A percentile compares a stretch with the other conserved stretches of the same genome.
These are phyloP conservation scores for Rana temporaria DNA, from an alignment of 2,113 vertebrate species.

Conservation along the genomic window DNA sequence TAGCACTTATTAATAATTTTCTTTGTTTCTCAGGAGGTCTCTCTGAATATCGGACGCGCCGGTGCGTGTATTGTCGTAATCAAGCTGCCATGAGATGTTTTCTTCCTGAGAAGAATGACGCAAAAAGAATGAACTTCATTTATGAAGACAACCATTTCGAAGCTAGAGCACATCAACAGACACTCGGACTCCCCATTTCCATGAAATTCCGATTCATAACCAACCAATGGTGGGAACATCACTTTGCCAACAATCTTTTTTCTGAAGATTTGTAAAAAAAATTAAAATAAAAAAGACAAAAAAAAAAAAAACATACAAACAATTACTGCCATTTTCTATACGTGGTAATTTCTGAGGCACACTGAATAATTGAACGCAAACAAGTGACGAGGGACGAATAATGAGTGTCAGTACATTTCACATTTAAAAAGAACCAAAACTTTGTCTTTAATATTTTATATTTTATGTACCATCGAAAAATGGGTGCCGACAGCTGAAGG, in stretches of 20 bases:
- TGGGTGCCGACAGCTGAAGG: not conserved
- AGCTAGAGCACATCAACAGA: not conserved
- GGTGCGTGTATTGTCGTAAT: conserved; percentile 91
- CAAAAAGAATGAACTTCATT: conserved; percentile 26
- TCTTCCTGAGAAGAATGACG: conserved; percentile 30
- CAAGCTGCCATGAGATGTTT: conserved; percentile 82
- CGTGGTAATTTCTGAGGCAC: not conserved
- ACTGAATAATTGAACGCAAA: not conserved
- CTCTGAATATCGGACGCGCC: conserved; percentile 94
- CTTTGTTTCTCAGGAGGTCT: conserved; percentile 81
- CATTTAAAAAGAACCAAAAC: conserved; percentile 13
- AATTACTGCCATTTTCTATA: conserved; percentile 23
- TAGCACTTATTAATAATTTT: not conserved
- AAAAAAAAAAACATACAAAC: too few relatives aligned
- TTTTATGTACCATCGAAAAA: conserved; percentile 42
- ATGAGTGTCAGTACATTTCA: not conserved
- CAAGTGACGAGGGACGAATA: not conserved
- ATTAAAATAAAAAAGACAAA: too few relatives aligned
- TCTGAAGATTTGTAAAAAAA: conserved; percentile 30
- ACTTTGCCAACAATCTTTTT: conserved; percentile 12
- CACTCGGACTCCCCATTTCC: not conserved
- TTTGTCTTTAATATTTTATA: conserved; percentile 21
- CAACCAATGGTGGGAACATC: not conserved
- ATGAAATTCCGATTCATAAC: not conserved
- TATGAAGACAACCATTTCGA: not conserved